Evolutionary conservation across 1,140 invertebrate species (phyloP).

Genomic region (Drosophila kurseongensis): DNA sequence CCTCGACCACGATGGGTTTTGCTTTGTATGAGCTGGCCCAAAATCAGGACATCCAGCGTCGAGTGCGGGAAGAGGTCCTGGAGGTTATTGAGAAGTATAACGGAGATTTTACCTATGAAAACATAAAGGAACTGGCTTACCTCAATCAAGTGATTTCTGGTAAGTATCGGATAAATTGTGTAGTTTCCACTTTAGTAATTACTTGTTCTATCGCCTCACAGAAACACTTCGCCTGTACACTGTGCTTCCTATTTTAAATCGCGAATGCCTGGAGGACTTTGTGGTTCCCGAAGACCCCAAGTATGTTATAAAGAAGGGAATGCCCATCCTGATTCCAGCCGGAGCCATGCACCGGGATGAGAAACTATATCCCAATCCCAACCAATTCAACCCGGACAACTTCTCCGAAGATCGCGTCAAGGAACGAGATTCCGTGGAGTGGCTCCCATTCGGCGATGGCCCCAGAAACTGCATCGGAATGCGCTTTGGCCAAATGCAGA

Average conservation of each 20-base stretch:
- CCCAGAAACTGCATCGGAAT: constrained; percentile 85
- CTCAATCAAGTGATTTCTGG: constrained; percentile 86
- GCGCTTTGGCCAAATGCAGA: constrained; percentile 88
- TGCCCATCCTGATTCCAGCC: constrained; percentile 60
- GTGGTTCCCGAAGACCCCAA: constrained; percentile 79
- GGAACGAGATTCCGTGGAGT: constrained; percentile 85
- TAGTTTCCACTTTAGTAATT: neutral
- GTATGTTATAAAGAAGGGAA: constrained; percentile 74
- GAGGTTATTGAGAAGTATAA: constrained; percentile 77
- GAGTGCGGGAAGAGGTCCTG: constrained; percentile 86
- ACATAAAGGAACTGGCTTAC: constrained; percentile 85
- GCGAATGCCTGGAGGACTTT: constrained; percentile 81
- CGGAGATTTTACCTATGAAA: constrained; percentile 86
- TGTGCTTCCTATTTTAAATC: constrained; percentile 85
- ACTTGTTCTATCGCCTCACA: neutral
- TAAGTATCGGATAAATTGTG: neutral
- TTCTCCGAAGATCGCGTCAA: constrained; percentile 86
- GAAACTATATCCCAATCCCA: constrained; percentile 87
- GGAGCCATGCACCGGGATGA: constrained; percentile 83
- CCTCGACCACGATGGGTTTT: constrained; percentile 86
- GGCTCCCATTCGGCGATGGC: constrained; percentile 87
- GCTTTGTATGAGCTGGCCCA: constrained; percentile 86
- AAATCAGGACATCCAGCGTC: constrained; percentile 86
- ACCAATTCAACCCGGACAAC: constrained; percentile 88
- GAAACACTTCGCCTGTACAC: constrained; percentile 77